A percentile compares a stretch with the other conserved stretches of the same genome.
Conservation (phyloP, 2,797 vertebrate genomes). For the Melanotaenia nigrans region DNA sequence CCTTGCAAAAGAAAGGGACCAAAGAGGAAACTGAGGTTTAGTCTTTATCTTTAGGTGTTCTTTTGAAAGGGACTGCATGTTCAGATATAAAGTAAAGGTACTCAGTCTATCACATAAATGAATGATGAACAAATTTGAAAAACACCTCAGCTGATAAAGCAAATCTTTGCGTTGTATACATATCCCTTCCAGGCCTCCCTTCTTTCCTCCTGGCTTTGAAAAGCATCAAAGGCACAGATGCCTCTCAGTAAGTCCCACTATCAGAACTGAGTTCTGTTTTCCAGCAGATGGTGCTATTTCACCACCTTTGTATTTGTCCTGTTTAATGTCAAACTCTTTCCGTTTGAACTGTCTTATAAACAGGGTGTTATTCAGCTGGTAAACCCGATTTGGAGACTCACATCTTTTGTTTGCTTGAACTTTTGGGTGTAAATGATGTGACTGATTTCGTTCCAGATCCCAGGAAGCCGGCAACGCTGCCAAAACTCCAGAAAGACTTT, state of each 20-base stretch:
- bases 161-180: not conserved
- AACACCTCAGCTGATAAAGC: not conserved
- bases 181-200: not conserved
- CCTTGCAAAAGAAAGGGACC: not conserved
- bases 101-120: not conserved
- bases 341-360: not conserved
- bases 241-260: no score
- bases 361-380: no score
- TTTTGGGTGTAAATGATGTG: not conserved
- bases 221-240: not conserved
- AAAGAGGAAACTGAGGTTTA: not conserved
- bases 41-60: not conserved
- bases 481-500: constrained; percentile 40
- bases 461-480: constrained; percentile 58
- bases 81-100: not conserved
- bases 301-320: not conserved
- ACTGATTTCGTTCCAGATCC: constrained; percentile 53
- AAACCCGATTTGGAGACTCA: no score
- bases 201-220: not conserved
- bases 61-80: not conserved
- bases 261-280: not conserved
- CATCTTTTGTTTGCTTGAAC: not conserved
- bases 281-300: constrained; percentile 35
- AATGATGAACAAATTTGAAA: not conserved
- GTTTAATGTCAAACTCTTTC: not conserved